phyloP scores from a whole-genome alignment of 2,113 vertebrate genomes.

The Cynocephalus volans region DNA sequence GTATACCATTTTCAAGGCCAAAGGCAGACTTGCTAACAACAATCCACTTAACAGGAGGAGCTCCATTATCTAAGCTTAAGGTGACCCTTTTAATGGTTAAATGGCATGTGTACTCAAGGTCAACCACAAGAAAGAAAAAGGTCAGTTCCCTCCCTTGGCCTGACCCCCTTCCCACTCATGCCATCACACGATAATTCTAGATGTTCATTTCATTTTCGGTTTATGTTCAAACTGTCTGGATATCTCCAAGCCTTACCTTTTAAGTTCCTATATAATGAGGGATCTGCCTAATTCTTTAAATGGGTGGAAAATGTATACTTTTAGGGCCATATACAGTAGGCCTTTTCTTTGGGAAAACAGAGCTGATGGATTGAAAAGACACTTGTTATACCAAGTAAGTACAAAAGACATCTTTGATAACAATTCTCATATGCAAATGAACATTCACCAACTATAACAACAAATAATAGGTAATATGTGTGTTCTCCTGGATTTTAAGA shows the following conservation, averaged over 20 bases:
- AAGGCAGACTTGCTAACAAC: not conserved
- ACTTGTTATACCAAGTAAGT: not conserved
- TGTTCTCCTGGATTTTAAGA: not conserved
- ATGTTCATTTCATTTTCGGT: not conserved
- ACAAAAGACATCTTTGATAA: not conserved
- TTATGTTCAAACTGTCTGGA: not conserved
- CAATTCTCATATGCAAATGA: not conserved
- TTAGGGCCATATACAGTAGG: not conserved
- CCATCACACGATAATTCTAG: not conserved
- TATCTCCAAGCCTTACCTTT: not conserved
- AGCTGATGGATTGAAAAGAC: not conserved
- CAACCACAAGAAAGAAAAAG: not conserved
- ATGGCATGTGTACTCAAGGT: not conserved
- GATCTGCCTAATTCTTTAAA: not conserved
- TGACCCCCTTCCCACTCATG: not conserved
- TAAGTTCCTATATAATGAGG: not conserved
- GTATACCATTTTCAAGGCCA: slow-evolving; percentile 4
- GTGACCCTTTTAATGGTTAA: not conserved
- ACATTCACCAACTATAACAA: not conserved
- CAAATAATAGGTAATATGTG: not conserved
- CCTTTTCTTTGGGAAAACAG: not conserved
- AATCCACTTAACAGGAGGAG: not conserved
- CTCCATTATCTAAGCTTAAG: not conserved
- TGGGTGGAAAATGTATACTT: not conserved
- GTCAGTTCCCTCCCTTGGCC: not conserved